Conservation (phyloP, 53 echinoderm and acorn worm species). For the Mesocentrotus franciscanus region DNA sequence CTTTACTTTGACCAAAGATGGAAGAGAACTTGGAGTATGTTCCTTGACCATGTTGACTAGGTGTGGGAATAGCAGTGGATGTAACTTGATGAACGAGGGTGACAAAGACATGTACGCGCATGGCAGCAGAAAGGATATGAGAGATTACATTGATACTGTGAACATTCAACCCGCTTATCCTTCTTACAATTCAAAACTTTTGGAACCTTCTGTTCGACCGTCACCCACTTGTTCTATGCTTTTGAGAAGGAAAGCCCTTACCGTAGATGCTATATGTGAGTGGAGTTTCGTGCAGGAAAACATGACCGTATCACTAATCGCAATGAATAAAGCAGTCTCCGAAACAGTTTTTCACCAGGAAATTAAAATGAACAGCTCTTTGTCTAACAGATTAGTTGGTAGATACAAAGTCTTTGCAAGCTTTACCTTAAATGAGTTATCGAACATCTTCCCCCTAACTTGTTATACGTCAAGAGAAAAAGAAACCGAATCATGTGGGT, state of each 20-base stretch:
- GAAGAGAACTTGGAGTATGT: not conserved
- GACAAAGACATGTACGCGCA: not conserved
- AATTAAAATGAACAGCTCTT: not conserved
- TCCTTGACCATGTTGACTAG: not conserved
- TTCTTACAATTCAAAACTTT: not conserved
- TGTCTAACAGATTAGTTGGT: not conserved
- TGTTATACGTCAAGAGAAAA: not conserved
- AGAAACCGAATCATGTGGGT: not conserved
- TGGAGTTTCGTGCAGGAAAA: not conserved
- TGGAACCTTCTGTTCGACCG: not conserved
- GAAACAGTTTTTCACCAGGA: slow-evolving; percentile 7
- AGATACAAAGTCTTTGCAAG: not conserved
- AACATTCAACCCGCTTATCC: not conserved
- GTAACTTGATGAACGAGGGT: not conserved
- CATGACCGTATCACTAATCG: not conserved
- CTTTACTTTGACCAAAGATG: not conserved
- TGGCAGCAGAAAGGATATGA: not conserved
- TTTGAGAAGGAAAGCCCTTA: not conserved
- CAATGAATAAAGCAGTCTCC: not conserved
- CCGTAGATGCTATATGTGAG: not conserved
- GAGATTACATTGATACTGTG: not conserved
- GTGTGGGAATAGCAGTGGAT: not conserved
- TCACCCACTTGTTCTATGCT: not conserved
- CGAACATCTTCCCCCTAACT: not conserved
- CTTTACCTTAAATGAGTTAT: not conserved